These are phyloP conservation scores for Standfussiana lucernea DNA, from an alignment of 2,888 invertebrate species.

Conservation along the genomic window DNA sequence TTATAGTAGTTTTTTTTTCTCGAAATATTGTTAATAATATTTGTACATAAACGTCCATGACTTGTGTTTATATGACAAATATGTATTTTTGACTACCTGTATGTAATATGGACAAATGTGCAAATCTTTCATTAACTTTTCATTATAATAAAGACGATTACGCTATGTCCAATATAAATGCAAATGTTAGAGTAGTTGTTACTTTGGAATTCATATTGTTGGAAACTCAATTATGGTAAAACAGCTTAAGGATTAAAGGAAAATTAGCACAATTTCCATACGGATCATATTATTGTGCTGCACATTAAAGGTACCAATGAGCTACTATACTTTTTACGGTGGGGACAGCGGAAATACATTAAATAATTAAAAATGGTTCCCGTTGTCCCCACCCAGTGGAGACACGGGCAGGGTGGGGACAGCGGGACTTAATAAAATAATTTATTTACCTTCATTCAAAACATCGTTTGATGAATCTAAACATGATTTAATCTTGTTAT, in stretches of 20 bases:
- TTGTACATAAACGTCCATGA: no score
- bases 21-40: background rate
- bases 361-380: no score
- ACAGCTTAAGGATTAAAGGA: background rate
- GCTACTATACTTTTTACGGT: no score
- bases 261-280: background rate
- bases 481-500: background rate
- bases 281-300: background rate
- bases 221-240: background rate
- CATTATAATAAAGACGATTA: background rate
- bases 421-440: no score
- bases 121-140: background rate
- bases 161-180: background rate
- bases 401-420: no score
- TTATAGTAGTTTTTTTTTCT: background rate
- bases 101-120: background rate
- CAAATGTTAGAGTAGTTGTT: constrained; percentile 1
- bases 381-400: no score
- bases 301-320: background rate
- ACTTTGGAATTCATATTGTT: constrained; percentile 18
- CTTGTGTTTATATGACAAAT: background rate
- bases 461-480: background rate
- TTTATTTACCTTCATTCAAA: background rate
- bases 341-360: no score
- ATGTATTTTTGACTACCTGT: background rate